Evolutionary conservation across 2,888 invertebrate species (phyloP), one percentile per base, ranked within the genome.

Genomic region (Agrypnus murinus): DNA sequence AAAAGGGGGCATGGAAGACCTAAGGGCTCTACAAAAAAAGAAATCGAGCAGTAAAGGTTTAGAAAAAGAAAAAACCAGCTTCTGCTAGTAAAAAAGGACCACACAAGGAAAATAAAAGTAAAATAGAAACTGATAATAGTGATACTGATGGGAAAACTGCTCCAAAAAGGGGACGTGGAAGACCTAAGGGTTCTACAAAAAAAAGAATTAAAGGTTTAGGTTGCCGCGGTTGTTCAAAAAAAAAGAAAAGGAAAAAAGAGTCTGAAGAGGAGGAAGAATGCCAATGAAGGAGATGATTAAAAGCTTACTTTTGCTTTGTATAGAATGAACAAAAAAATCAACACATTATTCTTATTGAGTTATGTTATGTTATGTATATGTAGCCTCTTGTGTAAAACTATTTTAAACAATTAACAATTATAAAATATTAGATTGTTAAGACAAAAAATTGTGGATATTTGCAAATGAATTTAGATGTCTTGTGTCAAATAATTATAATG

Each of bases 1-100:
- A 89, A 89, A 78, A 81, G 88, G 59, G 88, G 89, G 7, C 85
- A 89, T 45, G 89, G 89, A 45, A 83, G 89, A 72, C 89, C 89
- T 31, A 89, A 89, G 78, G 89, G 88, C 19, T 85, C 87, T 59
- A 86, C 85, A 50, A 88, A 88, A n/a, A 81, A 85, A 83, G 82
- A 88, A 87, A 82, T 87, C 83, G 15, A 79, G 81, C 48, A 78
- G 80, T n/a, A 86, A 85, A 76, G n/a, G n/a, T n/a, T n/a, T n/a
- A n/a, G n/a, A n/a, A n/a, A n/a, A n/a, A n/a, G n/a, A n/a, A n/a
- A 67, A n/a, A n/a, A n/a, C n/a, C n/a, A n/a, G n/a, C n/a, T n/a
- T n/a, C n/a, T n/a, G n/a, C n/a, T n/a, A n/a, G n/a, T 32, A 63
- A 70, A 32, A 68, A 68, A 31, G 38, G 63, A 5, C 57, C 36